Conservation (phyloP, 2,888 invertebrate species). For the Urechis unicinctus region DNA sequence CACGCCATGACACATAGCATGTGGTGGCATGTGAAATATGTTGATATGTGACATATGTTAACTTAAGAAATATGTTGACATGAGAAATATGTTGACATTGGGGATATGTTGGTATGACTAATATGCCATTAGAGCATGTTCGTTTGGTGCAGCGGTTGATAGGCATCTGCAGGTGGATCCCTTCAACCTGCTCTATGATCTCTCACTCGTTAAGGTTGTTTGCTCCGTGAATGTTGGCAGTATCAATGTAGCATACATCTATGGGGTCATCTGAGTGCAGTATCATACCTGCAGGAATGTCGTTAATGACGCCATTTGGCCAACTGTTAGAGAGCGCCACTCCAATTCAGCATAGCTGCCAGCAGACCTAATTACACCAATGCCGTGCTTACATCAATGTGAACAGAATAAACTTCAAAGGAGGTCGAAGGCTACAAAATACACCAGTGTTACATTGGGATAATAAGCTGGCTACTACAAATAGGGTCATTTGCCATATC, state of each 20-base stretch:
- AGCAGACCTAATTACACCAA: conserved; percentile 18
- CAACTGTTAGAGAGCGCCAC: conserved; percentile 87
- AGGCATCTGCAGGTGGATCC: conserved; percentile 69
- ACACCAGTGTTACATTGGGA: too few relatives aligned
- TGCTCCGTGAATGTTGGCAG: conserved; percentile 95
- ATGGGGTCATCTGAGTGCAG: conserved; percentile 77
- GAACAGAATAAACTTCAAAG: too few relatives aligned
- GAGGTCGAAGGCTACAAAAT: too few relatives aligned
- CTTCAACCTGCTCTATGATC: conserved; percentile 72
- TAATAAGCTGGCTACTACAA: not conserved
- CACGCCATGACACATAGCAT: too few relatives aligned
- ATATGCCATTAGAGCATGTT: too few relatives aligned
- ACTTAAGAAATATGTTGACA: too few relatives aligned
- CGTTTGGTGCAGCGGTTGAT: too few relatives aligned
- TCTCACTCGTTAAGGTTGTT: conserved; percentile 86
- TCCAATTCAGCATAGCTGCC: conserved; percentile 61
- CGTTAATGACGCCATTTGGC: conserved; percentile 91
- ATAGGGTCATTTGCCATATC: too few relatives aligned
- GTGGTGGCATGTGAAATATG: too few relatives aligned
- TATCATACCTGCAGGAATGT: conserved; percentile 91
- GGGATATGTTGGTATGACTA: too few relatives aligned
- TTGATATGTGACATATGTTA: too few relatives aligned
- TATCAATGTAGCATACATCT: conserved; percentile 89
- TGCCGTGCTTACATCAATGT: not conserved
- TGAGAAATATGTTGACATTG: too few relatives aligned